phyloP scores from a whole-genome alignment of 35 echinoderm and acorn worm species.

The Chiridota heheva region DNA sequence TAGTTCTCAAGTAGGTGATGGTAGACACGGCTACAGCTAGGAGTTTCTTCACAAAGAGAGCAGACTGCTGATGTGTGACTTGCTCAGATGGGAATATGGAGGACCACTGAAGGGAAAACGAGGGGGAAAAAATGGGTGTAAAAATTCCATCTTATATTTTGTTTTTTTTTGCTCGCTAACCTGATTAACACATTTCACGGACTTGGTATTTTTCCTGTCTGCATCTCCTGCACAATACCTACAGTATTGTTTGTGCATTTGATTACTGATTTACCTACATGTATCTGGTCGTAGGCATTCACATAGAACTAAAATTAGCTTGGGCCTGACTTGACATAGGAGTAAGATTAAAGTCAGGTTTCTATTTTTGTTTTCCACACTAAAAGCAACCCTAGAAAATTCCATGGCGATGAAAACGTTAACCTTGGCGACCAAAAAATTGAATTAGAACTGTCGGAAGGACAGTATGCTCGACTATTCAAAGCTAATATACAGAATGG shows the following conservation, averaged over 20 bases:
- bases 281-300: not conserved
- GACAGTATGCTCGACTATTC: too few relatives aligned
- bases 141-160: not conserved
- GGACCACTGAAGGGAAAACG: conserved; percentile 72
- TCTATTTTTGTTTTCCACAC: too few relatives aligned
- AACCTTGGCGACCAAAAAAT: too few relatives aligned
- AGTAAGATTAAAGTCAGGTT: too few relatives aligned
- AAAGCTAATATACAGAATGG: too few relatives aligned
- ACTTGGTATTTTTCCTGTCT: not conserved
- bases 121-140: not conserved
- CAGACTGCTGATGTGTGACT: conserved; percentile 79
- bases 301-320: too few relatives aligned
- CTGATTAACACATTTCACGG: not conserved
- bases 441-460: too few relatives aligned
- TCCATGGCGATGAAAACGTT: too few relatives aligned
- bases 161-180: not conserved
- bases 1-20: conserved; percentile 90
- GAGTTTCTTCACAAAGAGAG: conserved; percentile 94
- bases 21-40: conserved; percentile 92
- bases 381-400: too few relatives aligned
- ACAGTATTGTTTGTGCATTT: not conserved
- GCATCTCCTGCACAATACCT: not conserved
- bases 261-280: not conserved
- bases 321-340: not conserved
- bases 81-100: conserved; percentile 91